phyloP scores from a whole-genome alignment of 2,113 vertebrate species.

The Xiphorhynchus elegans region DNA sequence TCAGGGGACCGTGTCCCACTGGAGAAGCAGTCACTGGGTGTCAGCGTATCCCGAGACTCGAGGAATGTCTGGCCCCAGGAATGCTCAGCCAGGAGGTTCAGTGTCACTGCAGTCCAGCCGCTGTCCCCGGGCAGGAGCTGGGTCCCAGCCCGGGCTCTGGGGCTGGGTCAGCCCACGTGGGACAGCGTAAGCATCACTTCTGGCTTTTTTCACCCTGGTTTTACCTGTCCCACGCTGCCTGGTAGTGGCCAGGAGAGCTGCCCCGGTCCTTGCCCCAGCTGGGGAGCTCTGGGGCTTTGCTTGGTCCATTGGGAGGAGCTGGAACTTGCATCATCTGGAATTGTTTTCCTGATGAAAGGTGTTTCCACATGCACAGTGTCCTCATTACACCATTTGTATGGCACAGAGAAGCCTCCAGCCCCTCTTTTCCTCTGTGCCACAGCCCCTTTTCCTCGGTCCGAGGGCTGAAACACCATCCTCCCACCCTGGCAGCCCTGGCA shows the following conservation, averaged over 20 bases:
- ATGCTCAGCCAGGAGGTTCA: not conserved
- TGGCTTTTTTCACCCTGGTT: not conserved
- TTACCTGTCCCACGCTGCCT: not conserved
- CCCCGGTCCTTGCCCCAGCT: not conserved
- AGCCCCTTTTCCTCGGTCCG: not conserved
- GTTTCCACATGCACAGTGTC: not conserved
- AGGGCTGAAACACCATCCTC: not conserved
- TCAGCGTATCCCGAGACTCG: accelerated
- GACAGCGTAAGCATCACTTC: not conserved
- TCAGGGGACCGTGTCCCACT: accelerated
- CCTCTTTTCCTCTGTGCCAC: not conserved
- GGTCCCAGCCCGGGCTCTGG: not conserved
- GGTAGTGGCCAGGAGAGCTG: not conserved
- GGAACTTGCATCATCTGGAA: not conserved
- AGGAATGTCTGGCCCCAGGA: not conserved
- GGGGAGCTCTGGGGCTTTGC: not conserved
- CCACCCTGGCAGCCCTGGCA: not conserved
- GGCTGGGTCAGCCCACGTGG: not conserved
- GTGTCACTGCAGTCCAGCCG: not conserved
- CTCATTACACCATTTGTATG: not conserved
- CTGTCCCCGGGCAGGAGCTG: not conserved
- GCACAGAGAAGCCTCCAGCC: not conserved
- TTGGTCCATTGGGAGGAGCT: not conserved
- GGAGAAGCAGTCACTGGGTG: not conserved
- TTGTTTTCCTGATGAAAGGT: not conserved